These are phyloP conservation scores for Emys orbicularis DNA, from an alignment of 2,797 vertebrate genomes.

Conservation along the genomic window DNA sequence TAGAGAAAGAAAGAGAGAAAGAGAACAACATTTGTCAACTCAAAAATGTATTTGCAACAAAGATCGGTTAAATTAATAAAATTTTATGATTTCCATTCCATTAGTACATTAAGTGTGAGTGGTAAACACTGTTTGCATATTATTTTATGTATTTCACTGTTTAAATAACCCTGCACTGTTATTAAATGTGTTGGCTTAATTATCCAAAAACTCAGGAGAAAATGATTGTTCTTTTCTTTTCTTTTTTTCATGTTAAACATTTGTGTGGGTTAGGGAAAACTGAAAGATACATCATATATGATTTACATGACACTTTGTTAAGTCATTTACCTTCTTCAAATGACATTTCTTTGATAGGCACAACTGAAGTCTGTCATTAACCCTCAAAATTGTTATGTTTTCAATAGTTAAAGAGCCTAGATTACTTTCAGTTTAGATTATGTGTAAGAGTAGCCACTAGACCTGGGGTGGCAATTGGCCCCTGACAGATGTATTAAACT, in stretches of 20 bases:
- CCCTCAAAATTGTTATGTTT: background rate
- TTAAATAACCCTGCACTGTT: slow-evolving; percentile 15
- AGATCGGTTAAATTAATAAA: slow-evolving; percentile 57
- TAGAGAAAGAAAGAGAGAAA: slow-evolving; percentile 5
- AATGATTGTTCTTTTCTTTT: background rate
- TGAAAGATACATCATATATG: background rate
- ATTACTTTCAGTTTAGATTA: slow-evolving; percentile 11
- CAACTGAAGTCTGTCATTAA: background rate
- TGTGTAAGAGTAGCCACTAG: background rate
- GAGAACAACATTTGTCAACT: slow-evolving; percentile 49
- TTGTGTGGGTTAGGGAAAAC: background rate
- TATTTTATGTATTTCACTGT: slow-evolving; percentile 17
- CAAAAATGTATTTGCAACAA: slow-evolving; percentile 31
- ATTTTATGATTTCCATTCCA: slow-evolving; percentile 56
- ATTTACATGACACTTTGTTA: background rate
- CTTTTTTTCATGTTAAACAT: background rate
- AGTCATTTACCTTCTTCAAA: background rate
- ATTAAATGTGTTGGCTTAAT: background rate
- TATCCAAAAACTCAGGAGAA: background rate
- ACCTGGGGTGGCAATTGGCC: background rate
- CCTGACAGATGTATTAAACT: background rate
- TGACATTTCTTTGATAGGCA: background rate
- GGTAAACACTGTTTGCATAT: slow-evolving; percentile 4
- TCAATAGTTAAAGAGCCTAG: background rate
- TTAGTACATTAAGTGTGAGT: slow-evolving; percentile 32